phyloP scores from a whole-genome alignment of 2,113 vertebrate species.

The Plotosus lineatus region DNA sequence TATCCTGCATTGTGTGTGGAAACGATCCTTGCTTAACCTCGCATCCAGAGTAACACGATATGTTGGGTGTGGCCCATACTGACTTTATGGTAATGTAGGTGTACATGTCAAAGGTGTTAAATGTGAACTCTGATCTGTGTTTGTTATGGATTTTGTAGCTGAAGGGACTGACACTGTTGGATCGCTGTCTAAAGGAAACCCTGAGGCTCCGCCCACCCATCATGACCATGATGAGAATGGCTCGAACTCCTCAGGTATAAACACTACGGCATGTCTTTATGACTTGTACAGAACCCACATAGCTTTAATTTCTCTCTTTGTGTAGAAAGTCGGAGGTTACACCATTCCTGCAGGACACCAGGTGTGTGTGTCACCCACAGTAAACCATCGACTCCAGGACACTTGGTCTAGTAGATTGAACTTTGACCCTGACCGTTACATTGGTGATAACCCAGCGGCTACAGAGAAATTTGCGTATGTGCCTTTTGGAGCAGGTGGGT shows the following conservation, averaged over 20 bases:
- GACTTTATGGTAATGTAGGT: no score
- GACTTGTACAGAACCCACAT: no score
- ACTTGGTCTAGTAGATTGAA: conserved; percentile 81
- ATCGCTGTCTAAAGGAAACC: conserved; percentile 93
- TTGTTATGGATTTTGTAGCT: conserved; percentile 70
- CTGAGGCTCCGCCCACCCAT: conserved; percentile 92
- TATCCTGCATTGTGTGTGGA: no score
- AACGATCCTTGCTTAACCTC: no score
- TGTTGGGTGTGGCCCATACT: no score
- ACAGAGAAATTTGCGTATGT: conserved; percentile 92
- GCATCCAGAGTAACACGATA: no score
- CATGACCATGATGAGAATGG: conserved; percentile 99
- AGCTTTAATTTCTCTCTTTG: neutral
- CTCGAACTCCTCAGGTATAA: conserved; percentile 83
- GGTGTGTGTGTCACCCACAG: conserved; percentile 95
- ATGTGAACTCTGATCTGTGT: neutral
- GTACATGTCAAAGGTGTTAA: neutral
- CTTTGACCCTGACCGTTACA: conserved; percentile 89
- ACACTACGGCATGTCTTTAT: no score
- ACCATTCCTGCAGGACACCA: conserved; percentile 92
- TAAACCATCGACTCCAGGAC: conserved; percentile 91
- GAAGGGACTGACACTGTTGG: conserved; percentile 88
- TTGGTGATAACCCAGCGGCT: conserved; percentile 82
- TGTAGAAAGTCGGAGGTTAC: conserved; percentile 84
- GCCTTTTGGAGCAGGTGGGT: conserved; percentile 92